These are phyloP conservation scores for Triplophysa siluroides DNA, from an alignment of 2,113 vertebrate genomes.

Conservation along the genomic window DNA sequence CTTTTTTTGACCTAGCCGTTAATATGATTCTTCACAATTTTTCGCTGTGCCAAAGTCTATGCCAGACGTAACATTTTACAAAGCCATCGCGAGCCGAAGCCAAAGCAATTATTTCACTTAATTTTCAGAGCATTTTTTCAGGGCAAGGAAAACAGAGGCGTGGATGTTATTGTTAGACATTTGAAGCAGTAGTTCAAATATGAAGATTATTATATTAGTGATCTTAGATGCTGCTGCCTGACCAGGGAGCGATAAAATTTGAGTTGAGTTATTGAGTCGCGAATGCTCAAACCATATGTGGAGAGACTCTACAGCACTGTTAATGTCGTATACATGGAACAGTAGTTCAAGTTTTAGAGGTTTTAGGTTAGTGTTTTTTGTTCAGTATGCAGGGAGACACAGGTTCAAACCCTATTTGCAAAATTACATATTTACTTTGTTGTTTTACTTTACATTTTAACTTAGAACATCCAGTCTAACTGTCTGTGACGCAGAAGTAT, in stretches of 20 bases:
- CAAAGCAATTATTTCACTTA: constrained; percentile 38
- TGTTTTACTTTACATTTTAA: not conserved
- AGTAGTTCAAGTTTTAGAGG: no score
- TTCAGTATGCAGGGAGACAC: no score
- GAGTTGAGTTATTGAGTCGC: constrained; percentile 25
- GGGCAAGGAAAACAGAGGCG: constrained; percentile 18
- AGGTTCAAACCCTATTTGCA: no score
- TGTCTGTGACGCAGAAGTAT: not conserved
- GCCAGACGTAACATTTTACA: constrained; percentile 38
- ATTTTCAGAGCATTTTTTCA: constrained; percentile 26
- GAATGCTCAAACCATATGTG: constrained; percentile 22
- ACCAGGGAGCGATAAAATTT: constrained; percentile 14
- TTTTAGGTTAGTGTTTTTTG: no score
- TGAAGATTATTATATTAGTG: constrained; percentile 41
- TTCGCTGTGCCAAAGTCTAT: constrained; percentile 1
- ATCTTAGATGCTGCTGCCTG: not conserved
- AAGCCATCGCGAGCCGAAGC: not conserved
- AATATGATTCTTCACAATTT: constrained; percentile 10
- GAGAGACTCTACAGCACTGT: constrained; percentile 25
- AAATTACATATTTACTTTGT: no score
- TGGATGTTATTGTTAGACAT: constrained; percentile 21
- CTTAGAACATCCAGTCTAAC: not conserved
- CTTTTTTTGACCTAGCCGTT: not conserved
- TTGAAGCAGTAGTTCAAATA: constrained; percentile 43
- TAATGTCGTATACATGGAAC: constrained; percentile 4